These are phyloP conservation scores for Mycalesis mineus DNA, from an alignment of 2,888 invertebrate genomes.

Conservation along the genomic window DNA sequence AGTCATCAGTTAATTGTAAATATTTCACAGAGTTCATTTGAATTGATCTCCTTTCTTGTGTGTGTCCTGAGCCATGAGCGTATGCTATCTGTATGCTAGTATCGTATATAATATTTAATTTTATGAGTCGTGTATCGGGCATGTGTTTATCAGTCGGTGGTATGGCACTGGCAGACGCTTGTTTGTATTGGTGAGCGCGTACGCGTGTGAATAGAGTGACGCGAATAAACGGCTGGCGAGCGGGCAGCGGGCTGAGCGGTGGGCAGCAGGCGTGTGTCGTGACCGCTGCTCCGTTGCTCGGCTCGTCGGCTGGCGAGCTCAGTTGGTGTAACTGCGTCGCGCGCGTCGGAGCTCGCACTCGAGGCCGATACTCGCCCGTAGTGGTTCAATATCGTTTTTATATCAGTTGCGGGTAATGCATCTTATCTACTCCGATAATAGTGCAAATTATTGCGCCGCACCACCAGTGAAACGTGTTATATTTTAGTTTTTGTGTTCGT, in stretches of 20 bases:
- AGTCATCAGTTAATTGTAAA: slow-evolving; percentile 35
- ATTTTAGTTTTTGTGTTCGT: slow-evolving; percentile 50
- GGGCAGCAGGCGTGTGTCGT: slow-evolving; percentile 44
- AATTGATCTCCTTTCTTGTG: slow-evolving; percentile 18
- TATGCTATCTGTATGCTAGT: slow-evolving; percentile 4
- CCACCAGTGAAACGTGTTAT: slow-evolving; percentile 38
- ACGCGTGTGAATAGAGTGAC: slow-evolving; percentile 67
- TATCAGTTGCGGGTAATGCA: slow-evolving; percentile 54
- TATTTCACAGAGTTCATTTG: slow-evolving; percentile 27
- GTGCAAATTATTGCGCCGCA: slow-evolving; percentile 62
- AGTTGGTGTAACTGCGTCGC: slow-evolving; percentile 60
- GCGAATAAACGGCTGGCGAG: slow-evolving; percentile 63
- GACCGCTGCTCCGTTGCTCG: slow-evolving; percentile 33
- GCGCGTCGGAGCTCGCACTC: slow-evolving; percentile 60
- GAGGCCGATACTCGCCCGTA: slow-evolving; percentile 57
- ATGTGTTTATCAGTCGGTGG: slow-evolving; percentile 37
- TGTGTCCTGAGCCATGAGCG: slow-evolving; percentile 10
- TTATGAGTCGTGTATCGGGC: slow-evolving; percentile 13
- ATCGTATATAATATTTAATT: neutral
- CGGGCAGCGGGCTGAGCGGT: slow-evolving; percentile 41
- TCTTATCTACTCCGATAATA: slow-evolving; percentile 66
- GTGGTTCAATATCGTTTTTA: slow-evolving; percentile 41
- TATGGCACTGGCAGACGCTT: slow-evolving; percentile 44
- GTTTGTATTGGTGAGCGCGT: slow-evolving; percentile 71
- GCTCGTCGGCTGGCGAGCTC: slow-evolving; percentile 32